A percentile compares a stretch with the other conserved stretches of the same genome.
phyloP scores from a whole-genome alignment of 2,888 invertebrate genomes.

The Hydroisotoma schaefferi region DNA sequence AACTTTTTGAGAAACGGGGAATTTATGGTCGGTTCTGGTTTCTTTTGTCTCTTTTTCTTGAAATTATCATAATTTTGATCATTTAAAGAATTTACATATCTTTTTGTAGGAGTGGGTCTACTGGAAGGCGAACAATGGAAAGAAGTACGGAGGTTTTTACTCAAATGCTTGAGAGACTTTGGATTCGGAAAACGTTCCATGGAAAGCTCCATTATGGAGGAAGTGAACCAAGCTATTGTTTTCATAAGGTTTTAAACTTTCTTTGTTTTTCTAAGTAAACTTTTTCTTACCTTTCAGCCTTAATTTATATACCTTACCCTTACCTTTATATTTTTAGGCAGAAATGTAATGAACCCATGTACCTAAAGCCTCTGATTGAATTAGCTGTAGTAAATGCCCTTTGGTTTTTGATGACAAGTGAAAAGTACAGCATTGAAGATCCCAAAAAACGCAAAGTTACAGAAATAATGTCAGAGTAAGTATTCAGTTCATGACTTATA shows the following conservation, averaged over 20 bases:
- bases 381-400: slow-evolving; percentile 40
- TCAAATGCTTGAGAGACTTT: slow-evolving; percentile 39
- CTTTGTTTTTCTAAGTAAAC: neutral
- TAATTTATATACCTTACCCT: neutral
- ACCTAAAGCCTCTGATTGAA: slow-evolving; percentile 40
- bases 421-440: slow-evolving; percentile 45
- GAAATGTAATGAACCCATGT: slow-evolving; percentile 22
- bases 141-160: slow-evolving; percentile 37
- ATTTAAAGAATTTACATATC: neutral
- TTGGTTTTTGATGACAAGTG: slow-evolving; percentile 43
- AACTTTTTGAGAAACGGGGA: slow-evolving; percentile 33
- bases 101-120: slow-evolving; percentile 31
- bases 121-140: slow-evolving; percentile 42
- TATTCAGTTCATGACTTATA: too few relatives aligned
- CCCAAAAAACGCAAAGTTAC: slow-evolving; percentile 36
- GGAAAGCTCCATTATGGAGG: slow-evolving; percentile 39
- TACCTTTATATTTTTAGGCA: neutral
- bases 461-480: slow-evolving; percentile 41
- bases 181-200: slow-evolving; percentile 45
- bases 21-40: slow-evolving; percentile 28
- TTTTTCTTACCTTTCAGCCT: neutral
- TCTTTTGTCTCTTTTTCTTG: neutral
- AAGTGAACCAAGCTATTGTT: slow-evolving; percentile 32
- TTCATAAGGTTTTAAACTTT: slow-evolving; percentile 27
- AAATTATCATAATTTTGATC: too few relatives aligned